A percentile compares a stretch with the other conserved stretches of the same genome.
Conservation (phyloP, 2,113 vertebrate genomes). For the Pimephales promelas region DNA sequence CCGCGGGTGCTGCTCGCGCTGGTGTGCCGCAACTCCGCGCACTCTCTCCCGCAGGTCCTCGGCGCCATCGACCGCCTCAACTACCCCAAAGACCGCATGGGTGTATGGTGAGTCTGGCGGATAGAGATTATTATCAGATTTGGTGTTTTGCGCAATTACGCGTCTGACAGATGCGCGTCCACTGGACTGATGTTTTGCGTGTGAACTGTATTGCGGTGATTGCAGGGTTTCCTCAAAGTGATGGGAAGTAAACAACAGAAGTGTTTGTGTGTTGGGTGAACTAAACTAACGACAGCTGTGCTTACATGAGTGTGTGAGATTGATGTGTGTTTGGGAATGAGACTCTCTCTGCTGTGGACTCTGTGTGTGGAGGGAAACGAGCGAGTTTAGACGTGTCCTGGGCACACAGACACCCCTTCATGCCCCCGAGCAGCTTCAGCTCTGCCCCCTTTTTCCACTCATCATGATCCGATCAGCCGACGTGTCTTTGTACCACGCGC, state of each 20-base stretch:
- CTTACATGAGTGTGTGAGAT: neutral
- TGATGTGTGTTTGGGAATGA: neutral
- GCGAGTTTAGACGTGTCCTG: conserved; percentile 49
- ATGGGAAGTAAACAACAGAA: neutral
- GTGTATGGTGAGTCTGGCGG: conserved; percentile 80
- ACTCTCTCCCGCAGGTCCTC: conserved; percentile 82
- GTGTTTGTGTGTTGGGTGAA: neutral
- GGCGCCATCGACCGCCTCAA: conserved; percentile 80
- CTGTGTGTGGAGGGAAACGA: neutral
- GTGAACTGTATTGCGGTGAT: neutral
- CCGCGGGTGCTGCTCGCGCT: conserved; percentile 82
- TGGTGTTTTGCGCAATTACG: neutral
- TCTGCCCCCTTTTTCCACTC: neutral
- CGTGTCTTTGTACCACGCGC: neutral
- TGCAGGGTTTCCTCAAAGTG: neutral
- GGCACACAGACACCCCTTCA: conserved; percentile 55
- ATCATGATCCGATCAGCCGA: neutral
- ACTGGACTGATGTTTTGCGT: neutral
- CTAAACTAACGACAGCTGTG: neutral
- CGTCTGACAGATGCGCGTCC: neutral
- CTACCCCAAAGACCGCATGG: conserved; percentile 84
- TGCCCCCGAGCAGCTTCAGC: neutral
- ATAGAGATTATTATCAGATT: neutral
- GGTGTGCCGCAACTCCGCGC: conserved; percentile 84
- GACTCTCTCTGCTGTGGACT: neutral